phyloP scores from a whole-genome alignment of 53 echinoderm and acorn worm genomes.

The Luidia sarsii region DNA sequence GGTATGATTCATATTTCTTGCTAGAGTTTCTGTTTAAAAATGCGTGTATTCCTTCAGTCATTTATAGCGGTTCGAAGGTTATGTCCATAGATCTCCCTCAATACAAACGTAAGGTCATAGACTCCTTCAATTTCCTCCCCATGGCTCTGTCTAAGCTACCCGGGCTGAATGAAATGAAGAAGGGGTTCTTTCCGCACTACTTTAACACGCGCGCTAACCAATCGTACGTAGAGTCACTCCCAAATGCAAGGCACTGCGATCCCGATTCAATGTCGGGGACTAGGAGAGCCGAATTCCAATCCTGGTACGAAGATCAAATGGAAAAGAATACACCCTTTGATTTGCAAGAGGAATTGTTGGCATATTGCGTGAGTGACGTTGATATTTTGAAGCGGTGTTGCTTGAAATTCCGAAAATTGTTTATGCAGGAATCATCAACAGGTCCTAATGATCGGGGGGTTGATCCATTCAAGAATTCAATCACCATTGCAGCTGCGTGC shows the following conservation, averaged over 20 bases:
- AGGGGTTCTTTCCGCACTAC: conserved; percentile 55
- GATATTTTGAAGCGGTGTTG: conserved; percentile 53
- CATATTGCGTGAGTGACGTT: conserved; percentile 58
- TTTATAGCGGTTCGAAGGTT: conserved; percentile 8
- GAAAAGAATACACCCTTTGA: conserved; percentile 10
- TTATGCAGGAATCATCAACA: conserved; percentile 24
- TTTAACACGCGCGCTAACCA: conserved; percentile 37
- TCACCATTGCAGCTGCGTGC: conserved; percentile 58
- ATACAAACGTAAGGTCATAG: conserved; percentile 40
- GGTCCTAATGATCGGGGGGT: conserved; percentile 32
- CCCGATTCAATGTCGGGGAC: conserved; percentile 22
- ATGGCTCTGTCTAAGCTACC: conserved; percentile 61
- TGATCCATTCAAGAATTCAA: conserved; percentile 52
- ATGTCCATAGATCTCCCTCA: neutral
- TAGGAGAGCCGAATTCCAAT: neutral
- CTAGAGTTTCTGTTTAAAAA: conserved; percentile 9
- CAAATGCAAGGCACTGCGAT: conserved; percentile 2
- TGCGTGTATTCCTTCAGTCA: neutral
- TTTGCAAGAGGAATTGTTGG: conserved; percentile 45
- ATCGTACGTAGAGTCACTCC: conserved; percentile 23
- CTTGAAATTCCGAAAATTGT: conserved; percentile 29
- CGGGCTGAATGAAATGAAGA: conserved; percentile 37
- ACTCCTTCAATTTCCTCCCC: conserved; percentile 65
- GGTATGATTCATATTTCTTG: conserved; percentile 43
- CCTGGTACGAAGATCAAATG: conserved; percentile 31